Evolutionary conservation across 2,113 vertebrate genomes (phyloP).

Genomic region (Pterocles gutturalis): DNA sequence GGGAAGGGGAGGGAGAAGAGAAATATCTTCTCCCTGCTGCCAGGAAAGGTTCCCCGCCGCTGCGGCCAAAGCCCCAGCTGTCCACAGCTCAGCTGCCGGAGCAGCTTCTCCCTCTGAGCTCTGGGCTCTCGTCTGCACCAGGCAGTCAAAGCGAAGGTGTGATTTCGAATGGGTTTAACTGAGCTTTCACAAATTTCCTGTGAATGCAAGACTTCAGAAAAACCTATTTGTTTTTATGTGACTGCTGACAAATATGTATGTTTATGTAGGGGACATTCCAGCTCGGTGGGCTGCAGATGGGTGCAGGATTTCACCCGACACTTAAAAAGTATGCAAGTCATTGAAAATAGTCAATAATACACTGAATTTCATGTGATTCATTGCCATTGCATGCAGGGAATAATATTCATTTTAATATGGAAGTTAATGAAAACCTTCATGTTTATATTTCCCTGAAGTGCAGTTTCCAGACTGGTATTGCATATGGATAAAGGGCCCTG

Average conservation of each 20-base stretch:
- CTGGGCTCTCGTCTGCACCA: not conserved
- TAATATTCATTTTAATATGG: not conserved
- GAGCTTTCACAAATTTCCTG: not conserved
- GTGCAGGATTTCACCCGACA: not conserved
- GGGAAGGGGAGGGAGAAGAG: not conserved
- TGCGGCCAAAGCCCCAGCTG: slow-evolving; percentile 31
- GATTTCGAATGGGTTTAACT: not conserved
- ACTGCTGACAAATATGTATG: not conserved
- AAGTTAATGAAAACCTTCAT: not conserved
- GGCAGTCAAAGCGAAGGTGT: not conserved
- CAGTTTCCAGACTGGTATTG: not conserved
- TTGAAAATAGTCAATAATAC: not conserved
- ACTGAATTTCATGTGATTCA: not conserved
- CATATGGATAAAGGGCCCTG: not conserved
- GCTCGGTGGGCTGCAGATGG: not conserved
- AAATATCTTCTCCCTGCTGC: not conserved
- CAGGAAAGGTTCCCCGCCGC: not conserved
- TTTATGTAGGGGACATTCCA: not conserved
- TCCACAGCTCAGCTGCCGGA: not conserved
- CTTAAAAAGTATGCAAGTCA: not conserved
- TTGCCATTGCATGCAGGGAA: not conserved
- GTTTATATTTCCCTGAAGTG: not conserved
- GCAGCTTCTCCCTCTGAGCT: not conserved
- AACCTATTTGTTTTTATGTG: not conserved
- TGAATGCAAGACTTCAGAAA: not conserved